Base-by-base conservation (phyloP, 2,113 vertebrate genomes). In the Diadophis punctatus region DNA sequence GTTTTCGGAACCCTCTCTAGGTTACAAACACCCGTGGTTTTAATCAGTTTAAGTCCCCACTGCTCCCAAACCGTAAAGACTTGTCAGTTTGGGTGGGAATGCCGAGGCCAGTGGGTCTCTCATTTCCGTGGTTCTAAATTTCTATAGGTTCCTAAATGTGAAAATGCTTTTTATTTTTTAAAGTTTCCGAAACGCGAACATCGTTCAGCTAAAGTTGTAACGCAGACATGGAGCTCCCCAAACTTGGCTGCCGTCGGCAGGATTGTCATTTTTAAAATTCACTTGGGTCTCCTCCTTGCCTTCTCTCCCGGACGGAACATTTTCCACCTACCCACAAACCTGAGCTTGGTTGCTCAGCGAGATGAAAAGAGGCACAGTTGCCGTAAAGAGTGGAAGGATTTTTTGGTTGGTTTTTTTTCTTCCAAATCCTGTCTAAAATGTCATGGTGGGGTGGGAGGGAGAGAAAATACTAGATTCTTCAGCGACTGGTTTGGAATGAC, bases 1-100 rank as follows among this genome's bases (percentile, higher is more conserved):
- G 16, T 43, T 94, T 92, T 93, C 96, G 86, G 90, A 88, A 95
- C 58, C 80, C 18, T 43, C 39, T 10, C 43, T 46, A 39, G 39
- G 34, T 39, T 43, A 85, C 27, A 52, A 25, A 74, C 48, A 27
- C 4, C 20, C 18, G 4, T 30, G 23, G 10, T 25, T 46, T 30
- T 52, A 8, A 80, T 16, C 90, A 4, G 10, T 86, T 55, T n/a
- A 55, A 56, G 8, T 56, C n/a, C 43, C 43, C 25, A 34, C 34
- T 1, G 30, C 27, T 22, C 20, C 23, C 53, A 86, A 60, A 7
- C 23, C 20, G 5, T 68, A 60, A 56, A 34, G 12, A 60, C 56
- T 60, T 58, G 20, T 23, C 25, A 4, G 25, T 43, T 46, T 68
- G 12, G 89, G 10, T 90, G 60, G 51, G 89, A 39, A 60, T 3